Percentiles rank a stretch among this genome's conserved stretches.
phyloP scores from a whole-genome alignment of 2,113 vertebrate genomes.

The Australoheros scitulus region DNA sequence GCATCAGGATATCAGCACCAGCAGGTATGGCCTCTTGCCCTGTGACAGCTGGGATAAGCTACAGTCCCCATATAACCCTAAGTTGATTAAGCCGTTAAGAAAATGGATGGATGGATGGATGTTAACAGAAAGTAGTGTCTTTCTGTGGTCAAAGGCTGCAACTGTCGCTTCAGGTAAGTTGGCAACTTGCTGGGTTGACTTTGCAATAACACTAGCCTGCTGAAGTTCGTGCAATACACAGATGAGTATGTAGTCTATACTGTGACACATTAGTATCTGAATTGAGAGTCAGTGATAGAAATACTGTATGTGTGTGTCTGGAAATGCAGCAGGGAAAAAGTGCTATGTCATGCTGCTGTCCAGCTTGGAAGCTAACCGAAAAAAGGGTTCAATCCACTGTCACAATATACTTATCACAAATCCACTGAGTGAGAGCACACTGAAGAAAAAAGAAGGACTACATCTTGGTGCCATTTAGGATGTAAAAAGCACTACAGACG shows the following conservation, averaged over 20 bases:
- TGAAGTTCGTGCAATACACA: neutral
- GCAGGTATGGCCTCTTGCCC: neutral
- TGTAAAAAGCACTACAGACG: conserved; percentile 18
- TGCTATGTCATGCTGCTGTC: conserved; percentile 69
- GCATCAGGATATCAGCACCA: neutral
- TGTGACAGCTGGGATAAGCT: neutral
- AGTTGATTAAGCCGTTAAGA: neutral
- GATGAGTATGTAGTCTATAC: neutral
- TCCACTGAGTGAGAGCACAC: conserved; percentile 22
- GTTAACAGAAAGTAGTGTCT: neutral
- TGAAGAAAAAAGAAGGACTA: conserved; percentile 16
- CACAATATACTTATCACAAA: conserved; percentile 46
- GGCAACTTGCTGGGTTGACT: neutral
- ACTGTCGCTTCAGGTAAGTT: neutral
- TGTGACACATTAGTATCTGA: neutral
- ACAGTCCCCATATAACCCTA: neutral
- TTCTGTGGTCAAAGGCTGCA: neutral
- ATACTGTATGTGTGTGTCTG: conserved; percentile 19
- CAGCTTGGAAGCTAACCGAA: conserved; percentile 43
- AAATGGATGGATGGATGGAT: neutral
- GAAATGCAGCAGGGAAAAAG: conserved; percentile 51
- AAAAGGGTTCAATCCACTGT: conserved; percentile 55
- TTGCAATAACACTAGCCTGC: neutral
- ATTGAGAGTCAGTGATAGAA: neutral
- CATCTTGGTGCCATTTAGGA: conserved; percentile 11